Conservation (phyloP, 2,888 invertebrate genomes). For the Anarsia innoxiella region DNA sequence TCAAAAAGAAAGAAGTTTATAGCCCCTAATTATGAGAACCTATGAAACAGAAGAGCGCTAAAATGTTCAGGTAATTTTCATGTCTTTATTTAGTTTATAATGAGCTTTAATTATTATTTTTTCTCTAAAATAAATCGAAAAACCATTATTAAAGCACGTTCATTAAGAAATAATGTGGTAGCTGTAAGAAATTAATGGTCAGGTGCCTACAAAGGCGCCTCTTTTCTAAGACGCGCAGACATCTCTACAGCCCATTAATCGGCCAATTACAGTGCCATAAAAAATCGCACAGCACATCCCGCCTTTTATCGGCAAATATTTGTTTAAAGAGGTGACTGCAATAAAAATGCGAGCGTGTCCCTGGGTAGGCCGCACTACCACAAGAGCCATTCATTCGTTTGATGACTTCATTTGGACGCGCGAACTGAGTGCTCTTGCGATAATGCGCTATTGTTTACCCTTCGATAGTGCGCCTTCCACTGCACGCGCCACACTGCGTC, state of each 20-base stretch:
- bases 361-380: slow-evolving; percentile 55
- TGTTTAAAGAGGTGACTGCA: slow-evolving; percentile 63
- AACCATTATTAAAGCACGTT: too few relatives aligned
- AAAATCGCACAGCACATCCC: slow-evolving; percentile 29
- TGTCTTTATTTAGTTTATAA: too few relatives aligned
- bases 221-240: slow-evolving; percentile 23
- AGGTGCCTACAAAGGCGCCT: slow-evolving; percentile 3
- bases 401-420: slow-evolving; percentile 73
- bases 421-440: slow-evolving; percentile 67
- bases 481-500: slow-evolving; percentile 65
- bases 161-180: too few relatives aligned
- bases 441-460: slow-evolving; percentile 75
- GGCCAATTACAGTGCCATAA: slow-evolving; percentile 33
- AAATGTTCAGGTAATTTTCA: too few relatives aligned
- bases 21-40: too few relatives aligned
- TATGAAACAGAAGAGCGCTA: too few relatives aligned
- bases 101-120: too few relatives aligned
- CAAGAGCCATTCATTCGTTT: slow-evolving; percentile 68
- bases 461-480: slow-evolving; percentile 69
- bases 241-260: slow-evolving; percentile 30
- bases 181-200: too few relatives aligned
- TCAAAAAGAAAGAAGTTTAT: too few relatives aligned
- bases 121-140: too few relatives aligned
- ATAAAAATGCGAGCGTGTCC: slow-evolving; percentile 69
- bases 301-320: slow-evolving; percentile 56